phyloP scores from a whole-genome alignment of 2,797 vertebrate genomes.

The Sebastes minor region DNA sequence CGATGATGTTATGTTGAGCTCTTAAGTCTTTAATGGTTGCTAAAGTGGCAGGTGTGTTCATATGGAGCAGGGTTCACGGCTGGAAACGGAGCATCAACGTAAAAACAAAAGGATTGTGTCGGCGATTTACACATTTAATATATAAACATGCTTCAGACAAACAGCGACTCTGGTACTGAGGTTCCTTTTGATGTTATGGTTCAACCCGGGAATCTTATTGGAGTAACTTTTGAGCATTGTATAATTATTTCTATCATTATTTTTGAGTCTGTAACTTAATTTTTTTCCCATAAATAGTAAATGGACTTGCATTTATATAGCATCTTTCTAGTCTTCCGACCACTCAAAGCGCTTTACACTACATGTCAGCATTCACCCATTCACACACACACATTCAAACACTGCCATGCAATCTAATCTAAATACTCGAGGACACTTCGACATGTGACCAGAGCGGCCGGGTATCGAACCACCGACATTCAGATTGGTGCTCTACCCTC shows the following conservation, averaged over 20 bases:
- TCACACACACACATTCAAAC: too few species aligned
- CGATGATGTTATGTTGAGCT: constrained; percentile 13
- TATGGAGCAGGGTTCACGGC: background rate
- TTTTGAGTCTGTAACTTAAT: background rate
- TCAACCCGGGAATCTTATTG: background rate
- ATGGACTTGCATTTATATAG: too few species aligned
- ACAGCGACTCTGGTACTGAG: background rate
- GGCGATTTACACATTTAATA: background rate
- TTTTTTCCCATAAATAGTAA: too few species aligned
- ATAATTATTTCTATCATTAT: background rate
- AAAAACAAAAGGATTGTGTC: background rate
- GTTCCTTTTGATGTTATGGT: background rate
- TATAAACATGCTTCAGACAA: background rate
- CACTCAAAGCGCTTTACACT: too few species aligned
- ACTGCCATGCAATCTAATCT: too few species aligned
- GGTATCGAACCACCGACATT: too few species aligned
- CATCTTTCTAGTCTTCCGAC: too few species aligned
- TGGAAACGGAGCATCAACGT: background rate
- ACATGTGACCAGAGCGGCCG: too few species aligned
- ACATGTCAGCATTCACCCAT: too few species aligned
- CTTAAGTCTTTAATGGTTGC: constrained; percentile 17
- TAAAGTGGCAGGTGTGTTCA: constrained; percentile 11
- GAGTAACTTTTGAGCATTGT: background rate
- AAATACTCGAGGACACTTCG: too few species aligned
- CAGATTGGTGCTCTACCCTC: too few species aligned